Evolutionary conservation across 2,113 vertebrate species (phyloP).

Genomic region (Cercopithecus mona): DNA sequence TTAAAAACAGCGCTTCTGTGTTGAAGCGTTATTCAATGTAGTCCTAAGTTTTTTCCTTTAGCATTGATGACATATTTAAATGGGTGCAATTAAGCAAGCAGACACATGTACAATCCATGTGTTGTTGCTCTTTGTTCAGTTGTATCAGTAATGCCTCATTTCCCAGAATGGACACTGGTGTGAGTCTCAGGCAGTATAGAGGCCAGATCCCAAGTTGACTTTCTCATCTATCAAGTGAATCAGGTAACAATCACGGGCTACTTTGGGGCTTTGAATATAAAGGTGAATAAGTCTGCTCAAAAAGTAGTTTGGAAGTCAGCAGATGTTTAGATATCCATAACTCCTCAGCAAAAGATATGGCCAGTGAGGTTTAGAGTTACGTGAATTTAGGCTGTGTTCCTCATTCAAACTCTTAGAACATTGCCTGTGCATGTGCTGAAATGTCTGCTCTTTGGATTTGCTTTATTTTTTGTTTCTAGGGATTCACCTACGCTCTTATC

Average conservation of each 20-base stretch:
- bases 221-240: not conserved
- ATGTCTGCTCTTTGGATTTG: not conserved
- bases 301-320: not conserved
- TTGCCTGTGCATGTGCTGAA: not conserved
- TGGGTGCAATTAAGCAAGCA: not conserved
- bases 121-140: not conserved
- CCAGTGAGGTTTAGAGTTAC: not conserved
- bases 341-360: not conserved
- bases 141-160: not conserved
- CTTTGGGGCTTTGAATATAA: not conserved
- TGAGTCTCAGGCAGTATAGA: not conserved
- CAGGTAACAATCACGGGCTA: not conserved
- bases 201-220: not conserved
- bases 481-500: slow-evolving; percentile 89
- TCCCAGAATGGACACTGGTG: not conserved
- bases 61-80: not conserved
- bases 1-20: not conserved
- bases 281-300: not conserved
- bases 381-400: not conserved
- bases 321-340: not conserved
- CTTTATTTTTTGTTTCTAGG: slow-evolving; percentile 79
- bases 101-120: not conserved
- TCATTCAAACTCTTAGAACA: not conserved
- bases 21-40: not conserved
- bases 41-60: not conserved